phyloP scores from a whole-genome alignment of 2,797 vertebrate species.

The Pipistrellus nathusii region DNA sequence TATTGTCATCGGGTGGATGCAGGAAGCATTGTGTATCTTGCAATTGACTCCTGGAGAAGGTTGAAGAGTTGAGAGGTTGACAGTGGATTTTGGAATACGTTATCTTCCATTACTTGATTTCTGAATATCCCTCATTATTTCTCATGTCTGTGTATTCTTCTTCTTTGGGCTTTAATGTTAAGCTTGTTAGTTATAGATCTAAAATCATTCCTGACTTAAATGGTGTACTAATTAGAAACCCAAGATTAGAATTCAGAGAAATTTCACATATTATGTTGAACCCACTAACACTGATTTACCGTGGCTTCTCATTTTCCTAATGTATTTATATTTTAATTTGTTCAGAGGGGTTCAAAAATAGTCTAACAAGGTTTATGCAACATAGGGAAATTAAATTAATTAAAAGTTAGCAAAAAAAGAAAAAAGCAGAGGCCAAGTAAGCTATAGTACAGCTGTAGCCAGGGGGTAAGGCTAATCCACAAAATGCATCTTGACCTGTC shows the following conservation, averaged over 20 bases:
- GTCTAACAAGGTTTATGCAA: constrained; percentile 27
- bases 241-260: background rate
- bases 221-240: background rate
- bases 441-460: background rate
- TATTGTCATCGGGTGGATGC: background rate
- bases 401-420: constrained; percentile 30
- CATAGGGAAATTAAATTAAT: constrained; percentile 28
- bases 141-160: background rate
- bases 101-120: constrained; percentile 4
- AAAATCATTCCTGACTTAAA: constrained; percentile 25
- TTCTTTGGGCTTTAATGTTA: background rate
- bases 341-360: background rate
- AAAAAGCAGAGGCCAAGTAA: constrained; percentile 4
- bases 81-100: background rate
- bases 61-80: background rate
- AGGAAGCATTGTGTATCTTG: background rate
- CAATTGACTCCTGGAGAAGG: background rate
- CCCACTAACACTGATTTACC: background rate
- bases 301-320: constrained; percentile 22
- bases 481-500: background rate
- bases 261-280: background rate
- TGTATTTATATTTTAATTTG: constrained; percentile 17
- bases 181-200: constrained; percentile 10
- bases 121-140: constrained; percentile 15
- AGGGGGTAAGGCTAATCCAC: background rate